Base-by-base conservation (phyloP, 37 sponge, comb jelly and placozoan species). In the Beroe ovata region DNA sequence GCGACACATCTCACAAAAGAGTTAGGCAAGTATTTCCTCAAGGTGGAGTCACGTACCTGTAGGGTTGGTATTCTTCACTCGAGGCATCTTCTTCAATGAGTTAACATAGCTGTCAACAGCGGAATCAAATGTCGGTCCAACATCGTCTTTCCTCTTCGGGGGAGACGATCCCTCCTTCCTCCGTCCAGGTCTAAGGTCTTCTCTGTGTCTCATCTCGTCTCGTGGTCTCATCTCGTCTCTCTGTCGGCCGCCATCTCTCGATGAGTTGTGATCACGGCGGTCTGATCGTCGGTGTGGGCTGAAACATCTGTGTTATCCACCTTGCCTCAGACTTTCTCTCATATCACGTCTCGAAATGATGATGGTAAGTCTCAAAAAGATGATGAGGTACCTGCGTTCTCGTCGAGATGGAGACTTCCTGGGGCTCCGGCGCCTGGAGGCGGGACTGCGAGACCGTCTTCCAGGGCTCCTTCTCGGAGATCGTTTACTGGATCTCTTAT, bases 21-120 rank as follows among this genome's bases (percentile, higher is more conserved):
- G n/a, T n/a, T n/a, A n/a, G n/a, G n/a, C n/a, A n/a, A n/a, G n/a
- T n/a, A n/a, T n/a, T n/a, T n/a, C n/a, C n/a, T n/a, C n/a, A n/a
- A n/a, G n/a, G n/a, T n/a, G n/a, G n/a, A n/a, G n/a, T 11, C 54
- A 47, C 54, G 11, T 11, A 47, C 54, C 54, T 16, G 54, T 11
- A 11, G 54, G 54, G 11, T 47, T 47, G 54, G 54, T 6, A 47
- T 47, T 6, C 54, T 11, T 47, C 54, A 61, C 28, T 32, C 35
- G 29, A 37, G 69, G 16, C 84, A 77, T n/a, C 54, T 42, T 77
- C 54, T 77, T 77, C 54, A 77, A 21, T 0, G 84, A 40, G 33
- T 42, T 77, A 8, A 77, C 84, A 77, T 77, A 77, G 47, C 54
- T 77, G 41, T 77, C 84, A 38, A 77, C 54, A 6, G 84, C 84